Evolutionary conservation across 2,113 vertebrate genomes (phyloP), one percentile per base, ranked within the genome.

Genomic region (Daphoenositta chrysoptera): DNA sequence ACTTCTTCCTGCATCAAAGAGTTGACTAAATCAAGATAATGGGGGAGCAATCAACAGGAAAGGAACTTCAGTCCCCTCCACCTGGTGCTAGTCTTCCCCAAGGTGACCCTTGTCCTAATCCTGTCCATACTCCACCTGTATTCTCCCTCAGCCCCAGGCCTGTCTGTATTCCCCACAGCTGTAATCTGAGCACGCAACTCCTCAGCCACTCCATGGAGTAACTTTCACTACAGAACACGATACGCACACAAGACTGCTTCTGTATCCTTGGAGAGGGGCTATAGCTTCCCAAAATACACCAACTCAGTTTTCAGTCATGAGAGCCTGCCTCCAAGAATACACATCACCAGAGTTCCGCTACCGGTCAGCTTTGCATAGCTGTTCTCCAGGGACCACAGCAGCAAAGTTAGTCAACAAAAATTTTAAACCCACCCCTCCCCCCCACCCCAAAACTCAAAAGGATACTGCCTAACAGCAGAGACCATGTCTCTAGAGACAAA

Each of bases 161-260:
- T 17, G 6, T 28, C 65, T 39, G 13, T 33, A 9, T 31, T 58
- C 35, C 57, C 54, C 53, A 42, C 5, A 63, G 63, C 44, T 80
- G 54, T 45, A 22, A 76, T 13, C 21, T 23, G 20, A 85, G 61
- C 45, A 42, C 0, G 0, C 2, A 1, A 35, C 21, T 70, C 66
- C 51, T 82, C 66, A 75, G 65, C 23, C 61, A 79, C 42, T 33
- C 56, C 56, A 31, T 1, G 4, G 56, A 82, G 39, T 18, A 33
- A 58, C 22, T 78, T 33, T 24, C 39, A 21, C 35, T 63, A 24
- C 4, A 58, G 78, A 40, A 60, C 6, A 64, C 0, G 1, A 80
- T n/a, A 60, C 1, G 3, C 39, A 84, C 61, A 58, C 14, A 56
- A 28, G 19, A 28, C 26, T 37, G 15, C 37, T 45, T 57, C 81